These are phyloP conservation scores for Anthopleura sola DNA, from an alignment of 64 coral and sea anemone genomes.

Conservation along the genomic window DNA sequence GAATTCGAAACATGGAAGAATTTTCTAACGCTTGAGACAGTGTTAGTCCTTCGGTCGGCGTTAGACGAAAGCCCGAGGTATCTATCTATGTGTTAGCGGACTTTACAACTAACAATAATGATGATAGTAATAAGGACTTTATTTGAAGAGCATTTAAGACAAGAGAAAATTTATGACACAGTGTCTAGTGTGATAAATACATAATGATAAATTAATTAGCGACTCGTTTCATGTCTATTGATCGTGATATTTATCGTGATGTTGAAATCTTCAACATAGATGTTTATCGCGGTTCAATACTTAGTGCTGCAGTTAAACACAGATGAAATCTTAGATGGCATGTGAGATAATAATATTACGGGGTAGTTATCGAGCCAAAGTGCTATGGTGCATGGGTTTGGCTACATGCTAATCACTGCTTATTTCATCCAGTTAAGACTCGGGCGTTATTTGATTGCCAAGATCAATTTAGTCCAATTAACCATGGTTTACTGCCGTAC, in stretches of 20 bases:
- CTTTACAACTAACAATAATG: constrained; percentile 1
- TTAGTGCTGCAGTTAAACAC: not conserved
- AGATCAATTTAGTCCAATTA: constrained; percentile 32
- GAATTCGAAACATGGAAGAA: too few relatives aligned
- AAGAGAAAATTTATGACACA: constrained; percentile 2
- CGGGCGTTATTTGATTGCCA: constrained; percentile 22
- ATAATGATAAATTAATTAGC: constrained; percentile 24
- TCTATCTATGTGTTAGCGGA: not conserved
- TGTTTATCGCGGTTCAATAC: not conserved
- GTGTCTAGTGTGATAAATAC: constrained; percentile 10
- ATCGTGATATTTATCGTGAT: not conserved
- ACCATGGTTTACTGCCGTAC: not conserved
- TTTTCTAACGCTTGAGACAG: too few relatives aligned
- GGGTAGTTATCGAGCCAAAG: not conserved
- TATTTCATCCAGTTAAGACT: constrained; percentile 14
- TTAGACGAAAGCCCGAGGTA: not conserved
- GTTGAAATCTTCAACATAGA: not conserved
- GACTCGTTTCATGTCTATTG: not conserved
- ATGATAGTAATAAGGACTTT: constrained; percentile 8
- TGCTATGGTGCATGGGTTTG: not conserved
- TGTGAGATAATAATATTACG: not conserved
- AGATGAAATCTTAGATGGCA: not conserved
- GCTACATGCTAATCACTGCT: not conserved
- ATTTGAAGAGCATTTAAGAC: constrained; percentile 15
- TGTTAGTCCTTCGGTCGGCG: too few relatives aligned